These are phyloP conservation scores for Craseonycteris thonglongyai DNA, from an alignment of 2,113 vertebrate species.

Conservation along the genomic window DNA sequence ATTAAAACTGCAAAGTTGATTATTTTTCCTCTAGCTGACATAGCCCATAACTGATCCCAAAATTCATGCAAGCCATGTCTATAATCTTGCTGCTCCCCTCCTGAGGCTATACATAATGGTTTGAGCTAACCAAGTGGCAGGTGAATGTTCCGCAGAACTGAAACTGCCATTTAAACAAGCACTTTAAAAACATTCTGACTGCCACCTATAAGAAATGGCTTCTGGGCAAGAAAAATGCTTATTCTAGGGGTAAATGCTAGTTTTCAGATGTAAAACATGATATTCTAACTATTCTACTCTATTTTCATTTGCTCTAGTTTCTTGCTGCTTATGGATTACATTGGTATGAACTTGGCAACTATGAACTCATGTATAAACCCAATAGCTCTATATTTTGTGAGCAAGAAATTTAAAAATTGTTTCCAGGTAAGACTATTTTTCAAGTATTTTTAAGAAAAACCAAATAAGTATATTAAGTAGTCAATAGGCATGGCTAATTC, in stretches of 20 bases:
- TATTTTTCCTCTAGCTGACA: constrained; percentile 21
- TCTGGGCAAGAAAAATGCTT: constrained; percentile 40
- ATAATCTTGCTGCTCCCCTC: background rate
- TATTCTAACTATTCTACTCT: constrained; percentile 44
- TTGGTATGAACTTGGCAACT: constrained; percentile 93
- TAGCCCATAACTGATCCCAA: background rate
- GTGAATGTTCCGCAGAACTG: background rate
- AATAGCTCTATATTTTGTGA: constrained; percentile 95
- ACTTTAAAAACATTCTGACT: background rate
- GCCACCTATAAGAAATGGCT: constrained; percentile 25
- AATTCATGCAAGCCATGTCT: background rate
- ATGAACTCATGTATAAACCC: constrained; percentile 99
- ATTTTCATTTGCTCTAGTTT: constrained; percentile 81
- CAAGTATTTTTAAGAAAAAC: background rate
- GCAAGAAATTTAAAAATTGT: constrained; percentile 98
- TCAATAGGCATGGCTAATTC: background rate
- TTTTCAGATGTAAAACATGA: background rate
- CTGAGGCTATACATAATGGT: background rate
- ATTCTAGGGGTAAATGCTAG: constrained; percentile 6
- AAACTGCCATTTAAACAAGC: background rate
- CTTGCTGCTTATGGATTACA: constrained; percentile 92
- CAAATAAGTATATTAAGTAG: background rate
- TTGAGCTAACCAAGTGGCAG: background rate
- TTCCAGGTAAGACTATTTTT: constrained; percentile 87
- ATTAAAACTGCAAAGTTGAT: constrained; percentile 18